Evolutionary conservation across 1,140 invertebrate genomes (phyloP).

Genomic region (Pachyrhynchus sulphureomaculatus): DNA sequence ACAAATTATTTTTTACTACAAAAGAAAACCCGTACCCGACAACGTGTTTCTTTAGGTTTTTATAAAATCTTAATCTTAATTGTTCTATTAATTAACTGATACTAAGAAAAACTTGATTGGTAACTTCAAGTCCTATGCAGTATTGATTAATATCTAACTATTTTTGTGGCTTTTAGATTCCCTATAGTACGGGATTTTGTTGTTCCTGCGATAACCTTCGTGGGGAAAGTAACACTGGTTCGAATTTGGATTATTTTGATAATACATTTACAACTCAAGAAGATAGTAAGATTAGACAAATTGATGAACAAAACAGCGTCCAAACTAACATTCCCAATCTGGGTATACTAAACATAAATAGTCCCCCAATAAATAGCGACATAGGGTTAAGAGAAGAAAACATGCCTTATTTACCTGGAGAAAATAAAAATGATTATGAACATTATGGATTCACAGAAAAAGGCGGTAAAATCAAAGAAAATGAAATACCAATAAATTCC

Average conservation of each 20-base stretch:
- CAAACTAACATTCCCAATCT: neutral
- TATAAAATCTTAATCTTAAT: no score
- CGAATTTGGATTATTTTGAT: constrained; percentile 24
- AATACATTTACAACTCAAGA: neutral
- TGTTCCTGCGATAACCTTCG: constrained; percentile 49
- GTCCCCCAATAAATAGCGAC: neutral
- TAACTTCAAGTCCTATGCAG: no score
- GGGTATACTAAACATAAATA: neutral
- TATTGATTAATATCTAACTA: no score
- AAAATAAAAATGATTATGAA: constrained; percentile 30
- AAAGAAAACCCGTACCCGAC: no score
- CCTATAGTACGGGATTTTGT: constrained; percentile 56
- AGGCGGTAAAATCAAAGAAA: constrained; percentile 17
- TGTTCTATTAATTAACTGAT: no score
- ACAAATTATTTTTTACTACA: no score
- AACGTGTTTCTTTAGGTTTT: no score
- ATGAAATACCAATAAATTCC: neutral
- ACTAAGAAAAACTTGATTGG: no score
- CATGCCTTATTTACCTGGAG: constrained; percentile 15
- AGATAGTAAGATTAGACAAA: constrained; percentile 16
- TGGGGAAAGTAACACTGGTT: neutral
- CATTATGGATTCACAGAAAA: constrained; percentile 28
- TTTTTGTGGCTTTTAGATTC: constrained; percentile 33
- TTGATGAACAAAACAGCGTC: constrained; percentile 39
- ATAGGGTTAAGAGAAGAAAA: neutral